Evolutionary conservation across 2,888 invertebrate species (phyloP).

Genomic region (Ernsta delagoae): DNA sequence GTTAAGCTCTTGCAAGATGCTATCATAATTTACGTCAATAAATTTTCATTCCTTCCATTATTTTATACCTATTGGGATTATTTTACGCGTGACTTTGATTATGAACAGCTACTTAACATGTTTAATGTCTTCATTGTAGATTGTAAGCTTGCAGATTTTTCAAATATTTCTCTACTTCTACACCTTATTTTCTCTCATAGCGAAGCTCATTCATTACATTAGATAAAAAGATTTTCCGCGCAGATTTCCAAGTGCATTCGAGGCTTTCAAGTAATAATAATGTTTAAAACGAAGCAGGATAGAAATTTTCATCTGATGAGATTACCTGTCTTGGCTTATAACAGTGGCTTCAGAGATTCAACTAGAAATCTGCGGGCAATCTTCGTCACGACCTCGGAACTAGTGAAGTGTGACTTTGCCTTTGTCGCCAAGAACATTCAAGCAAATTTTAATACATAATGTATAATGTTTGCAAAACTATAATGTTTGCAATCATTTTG

Average conservation of each 20-base stretch:
- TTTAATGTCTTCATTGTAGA: background rate
- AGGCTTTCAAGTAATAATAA: slow-evolving; percentile 6
- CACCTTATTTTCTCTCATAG: background rate
- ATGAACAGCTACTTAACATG: background rate
- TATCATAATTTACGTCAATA: background rate
- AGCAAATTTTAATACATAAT: no score
- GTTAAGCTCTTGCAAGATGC: background rate
- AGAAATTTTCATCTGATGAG: slow-evolving; percentile 10
- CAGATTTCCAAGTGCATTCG: slow-evolving; percentile 1
- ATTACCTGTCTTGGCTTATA: slow-evolving; percentile 15
- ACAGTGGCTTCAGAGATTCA: slow-evolving; percentile 1
- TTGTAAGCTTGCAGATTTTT: background rate
- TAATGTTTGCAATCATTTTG: no score
- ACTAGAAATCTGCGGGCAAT: slow-evolving; percentile 12
- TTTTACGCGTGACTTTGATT: background rate
- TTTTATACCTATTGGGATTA: background rate
- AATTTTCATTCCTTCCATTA: background rate
- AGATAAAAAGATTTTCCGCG: background rate
- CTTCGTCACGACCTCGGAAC: slow-evolving; percentile 12
- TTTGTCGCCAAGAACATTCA: background rate
- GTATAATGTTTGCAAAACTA: no score
- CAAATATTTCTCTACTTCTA: background rate
- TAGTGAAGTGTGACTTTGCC: background rate
- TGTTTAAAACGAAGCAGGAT: slow-evolving; percentile 1
- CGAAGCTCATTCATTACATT: background rate